Conservation (phyloP, 2,113 vertebrate genomes). For the Sapajus apella region DNA sequence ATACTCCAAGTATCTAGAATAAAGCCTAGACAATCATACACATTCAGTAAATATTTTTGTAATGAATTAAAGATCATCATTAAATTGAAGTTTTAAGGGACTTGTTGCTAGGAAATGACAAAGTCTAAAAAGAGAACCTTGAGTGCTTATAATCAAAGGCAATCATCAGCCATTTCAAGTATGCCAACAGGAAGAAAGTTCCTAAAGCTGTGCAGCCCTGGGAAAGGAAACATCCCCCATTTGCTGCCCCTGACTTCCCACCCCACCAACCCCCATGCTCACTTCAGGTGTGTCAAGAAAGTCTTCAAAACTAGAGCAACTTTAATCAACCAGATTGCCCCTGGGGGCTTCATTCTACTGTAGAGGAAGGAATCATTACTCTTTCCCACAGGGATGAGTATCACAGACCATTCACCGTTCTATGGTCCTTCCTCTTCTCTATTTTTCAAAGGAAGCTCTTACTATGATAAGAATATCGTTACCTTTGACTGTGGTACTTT, state of each 20-base stretch:
- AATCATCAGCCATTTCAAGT: not conserved
- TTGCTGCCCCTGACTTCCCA: too few species aligned
- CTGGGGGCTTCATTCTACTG: not conserved
- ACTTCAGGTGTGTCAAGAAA: not conserved
- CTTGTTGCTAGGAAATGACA: not conserved
- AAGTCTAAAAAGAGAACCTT: not conserved
- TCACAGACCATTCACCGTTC: not conserved
- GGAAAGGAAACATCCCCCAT: too few species aligned
- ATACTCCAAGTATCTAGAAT: not conserved
- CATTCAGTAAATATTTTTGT: not conserved
- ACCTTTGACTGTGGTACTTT: not conserved
- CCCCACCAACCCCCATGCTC: rapidly evolving
- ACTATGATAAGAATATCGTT: not conserved
- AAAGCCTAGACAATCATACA: not conserved
- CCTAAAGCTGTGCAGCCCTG: not conserved
- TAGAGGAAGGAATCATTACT: not conserved
- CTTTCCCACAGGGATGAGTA: not conserved
- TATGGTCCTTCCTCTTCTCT: not conserved
- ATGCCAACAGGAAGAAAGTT: not conserved
- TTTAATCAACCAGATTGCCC: not conserved
- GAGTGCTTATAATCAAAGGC: not conserved
- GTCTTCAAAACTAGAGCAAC: not conserved
- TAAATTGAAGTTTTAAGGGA: not conserved
- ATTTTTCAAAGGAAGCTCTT: not conserved
- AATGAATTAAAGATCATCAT: not conserved